A percentile compares a stretch with the other conserved stretches of the same genome.
Evolutionary conservation across 2,888 invertebrate genomes (phyloP).

Genomic region (Cephus pygmeus): DNA sequence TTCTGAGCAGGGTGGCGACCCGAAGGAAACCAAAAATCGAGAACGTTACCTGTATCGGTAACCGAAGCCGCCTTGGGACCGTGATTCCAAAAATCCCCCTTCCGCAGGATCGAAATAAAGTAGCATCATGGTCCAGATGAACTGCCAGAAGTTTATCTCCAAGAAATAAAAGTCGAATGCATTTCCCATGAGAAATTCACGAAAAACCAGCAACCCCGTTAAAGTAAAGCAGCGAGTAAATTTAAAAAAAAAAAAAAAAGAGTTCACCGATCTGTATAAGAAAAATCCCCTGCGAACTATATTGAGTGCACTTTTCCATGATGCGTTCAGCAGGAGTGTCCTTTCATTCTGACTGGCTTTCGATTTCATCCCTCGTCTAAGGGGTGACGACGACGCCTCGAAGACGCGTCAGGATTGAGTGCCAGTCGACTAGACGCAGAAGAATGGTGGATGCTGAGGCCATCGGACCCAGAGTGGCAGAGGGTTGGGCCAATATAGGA

Average conservation of each 20-base stretch:
- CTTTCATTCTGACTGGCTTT: background rate
- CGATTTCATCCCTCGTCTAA: background rate
- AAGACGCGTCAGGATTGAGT: background rate
- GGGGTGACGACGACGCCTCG: background rate
- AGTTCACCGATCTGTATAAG: background rate
- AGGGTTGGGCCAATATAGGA: background rate
- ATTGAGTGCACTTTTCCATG: background rate
- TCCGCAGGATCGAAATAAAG: constrained; percentile 50
- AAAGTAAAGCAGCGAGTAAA: background rate
- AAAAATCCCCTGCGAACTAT: background rate
- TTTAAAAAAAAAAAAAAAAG: background rate
- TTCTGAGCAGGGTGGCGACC: too few relatives aligned
- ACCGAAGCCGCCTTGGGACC: too few relatives aligned
- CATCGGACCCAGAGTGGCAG: background rate
- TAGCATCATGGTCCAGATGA: constrained; percentile 35
- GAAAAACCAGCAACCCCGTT: background rate
- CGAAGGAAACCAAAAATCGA: too few relatives aligned
- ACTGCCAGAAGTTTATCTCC: background rate
- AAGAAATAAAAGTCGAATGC: background rate
- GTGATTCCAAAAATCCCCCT: constrained; percentile 12
- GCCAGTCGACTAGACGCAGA: background rate
- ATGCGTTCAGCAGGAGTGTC: background rate
- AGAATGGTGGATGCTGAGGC: background rate
- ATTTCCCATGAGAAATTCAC: background rate
- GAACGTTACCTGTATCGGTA: too few relatives aligned